Evolutionary conservation across 2,888 invertebrate species (phyloP), one percentile per base, ranked within the genome.

Genomic region (Taenaris catops): DNA sequence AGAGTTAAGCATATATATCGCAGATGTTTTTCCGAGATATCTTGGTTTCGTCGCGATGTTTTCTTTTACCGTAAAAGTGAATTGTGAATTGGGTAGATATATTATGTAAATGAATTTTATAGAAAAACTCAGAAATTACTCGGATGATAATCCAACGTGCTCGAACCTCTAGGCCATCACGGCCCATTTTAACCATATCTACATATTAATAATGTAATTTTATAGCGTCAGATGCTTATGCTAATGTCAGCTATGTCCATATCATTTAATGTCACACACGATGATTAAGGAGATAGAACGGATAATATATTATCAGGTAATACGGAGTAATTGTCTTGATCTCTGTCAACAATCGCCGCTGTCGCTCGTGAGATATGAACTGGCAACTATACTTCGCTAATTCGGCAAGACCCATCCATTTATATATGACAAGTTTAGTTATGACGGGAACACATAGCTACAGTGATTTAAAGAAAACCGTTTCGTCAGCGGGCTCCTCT

Each of bases 361-460:
- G 72, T 73, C 76, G 61, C 50, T 51, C 52, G 50, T 75, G 79
- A 83, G 67, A 75, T 74, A 81, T 75, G 73, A 66, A 58, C 80
- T 84, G 84, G 83, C 83, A 80, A 58, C 58, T 68, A 67, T 64
- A 68, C 63, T 64, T 67, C 56, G 71, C n/a, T n/a, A n/a, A n/a
- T n/a, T n/a, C n/a, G n/a, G n/a, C n/a, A n/a, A n/a, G n/a, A n/a
- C n/a, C n/a, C n/a, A n/a, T n/a, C n/a, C n/a, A n/a, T n/a, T n/a
- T n/a, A n/a, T n/a, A n/a, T 35, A 81, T 87, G 66, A 84, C 83
- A 1, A 87, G 83, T 47, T 61, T 88, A 12, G 83, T 80, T 0
- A 65, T 78, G 55, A 76, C 59, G 1, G 83, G 84, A 4, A 74
- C 83, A 1, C 79, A 80, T 29, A 76, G 81, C 29, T 87, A 81